Conservation (phyloP, 2,888 invertebrate species). For the Latheticus oryzae region DNA sequence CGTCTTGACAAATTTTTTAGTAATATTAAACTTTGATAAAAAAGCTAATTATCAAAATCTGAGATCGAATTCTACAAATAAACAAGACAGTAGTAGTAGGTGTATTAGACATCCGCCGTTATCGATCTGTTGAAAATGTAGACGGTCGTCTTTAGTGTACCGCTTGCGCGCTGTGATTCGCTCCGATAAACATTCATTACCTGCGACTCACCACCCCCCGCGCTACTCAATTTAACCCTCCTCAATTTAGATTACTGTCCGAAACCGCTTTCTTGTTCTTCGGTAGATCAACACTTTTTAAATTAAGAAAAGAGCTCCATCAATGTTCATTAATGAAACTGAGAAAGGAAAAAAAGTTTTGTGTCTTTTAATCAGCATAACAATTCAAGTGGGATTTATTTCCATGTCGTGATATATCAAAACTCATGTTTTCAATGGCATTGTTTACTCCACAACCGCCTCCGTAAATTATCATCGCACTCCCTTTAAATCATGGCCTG, state of each 20-base stretch:
- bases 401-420: too few species aligned
- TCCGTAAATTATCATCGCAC: slow-evolving; percentile 12
- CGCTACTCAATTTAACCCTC: slow-evolving; percentile 64
- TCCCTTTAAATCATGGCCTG: slow-evolving; percentile 11
- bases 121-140: slow-evolving; percentile 43
- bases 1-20: slow-evolving; percentile 47
- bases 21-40: slow-evolving; percentile 48
- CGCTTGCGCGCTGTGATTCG: slow-evolving; percentile 61
- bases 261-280: slow-evolving; percentile 59
- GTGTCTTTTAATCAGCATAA: too few species aligned
- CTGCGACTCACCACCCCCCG: slow-evolving; percentile 55
- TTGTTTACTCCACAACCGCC: slow-evolving; percentile 12
- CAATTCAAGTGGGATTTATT: too few species aligned
- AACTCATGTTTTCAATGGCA: too few species aligned
- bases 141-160: slow-evolving; percentile 46
- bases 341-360: not conserved
- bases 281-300: slow-evolving; percentile 60
- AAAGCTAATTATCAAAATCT: too few species aligned
- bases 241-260: slow-evolving; percentile 65
- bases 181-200: slow-evolving; percentile 65
- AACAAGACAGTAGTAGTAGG: slow-evolving; percentile 17
- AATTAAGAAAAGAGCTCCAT: slow-evolving; percentile 38
- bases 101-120: slow-evolving; percentile 34
- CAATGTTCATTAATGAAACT: slow-evolving; percentile 13
- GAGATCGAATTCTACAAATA: slow-evolving; percentile 22